phyloP scores from a whole-genome alignment of 2,113 vertebrate species.

The Odobenus rosmarus region DNA sequence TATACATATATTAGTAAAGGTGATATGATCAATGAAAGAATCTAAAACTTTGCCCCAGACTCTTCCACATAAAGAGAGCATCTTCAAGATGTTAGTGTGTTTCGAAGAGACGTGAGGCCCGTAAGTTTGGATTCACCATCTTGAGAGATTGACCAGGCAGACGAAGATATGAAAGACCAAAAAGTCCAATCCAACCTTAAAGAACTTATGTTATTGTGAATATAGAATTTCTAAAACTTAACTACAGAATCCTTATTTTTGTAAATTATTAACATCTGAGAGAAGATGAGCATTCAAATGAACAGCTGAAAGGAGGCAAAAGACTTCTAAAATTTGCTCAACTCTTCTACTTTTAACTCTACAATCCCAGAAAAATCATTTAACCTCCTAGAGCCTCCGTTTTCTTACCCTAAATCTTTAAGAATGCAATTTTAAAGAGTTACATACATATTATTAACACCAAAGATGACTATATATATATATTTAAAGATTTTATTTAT shows the following conservation, averaged over 20 bases:
- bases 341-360: neutral
- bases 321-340: neutral
- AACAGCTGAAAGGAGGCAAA: neutral
- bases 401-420: neutral
- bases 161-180: neutral
- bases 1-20: neutral
- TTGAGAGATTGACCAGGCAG: neutral
- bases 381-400: neutral
- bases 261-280: neutral
- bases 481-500: too few relatives aligned
- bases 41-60: neutral
- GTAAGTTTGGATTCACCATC: neutral
- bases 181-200: neutral
- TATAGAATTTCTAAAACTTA: conserved; percentile 1
- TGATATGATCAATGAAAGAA: neutral
- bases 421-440: neutral
- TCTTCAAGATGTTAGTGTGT: neutral
- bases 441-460: neutral
- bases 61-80: neutral
- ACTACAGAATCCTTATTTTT: neutral
- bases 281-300: neutral
- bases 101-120: neutral
- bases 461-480: neutral
- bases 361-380: neutral
- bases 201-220: neutral